Percentiles rank a stretch among this genome's conserved stretches.
phyloP scores from a whole-genome alignment of 2,797 vertebrate species.

The Cyclopterus lumpus region DNA sequence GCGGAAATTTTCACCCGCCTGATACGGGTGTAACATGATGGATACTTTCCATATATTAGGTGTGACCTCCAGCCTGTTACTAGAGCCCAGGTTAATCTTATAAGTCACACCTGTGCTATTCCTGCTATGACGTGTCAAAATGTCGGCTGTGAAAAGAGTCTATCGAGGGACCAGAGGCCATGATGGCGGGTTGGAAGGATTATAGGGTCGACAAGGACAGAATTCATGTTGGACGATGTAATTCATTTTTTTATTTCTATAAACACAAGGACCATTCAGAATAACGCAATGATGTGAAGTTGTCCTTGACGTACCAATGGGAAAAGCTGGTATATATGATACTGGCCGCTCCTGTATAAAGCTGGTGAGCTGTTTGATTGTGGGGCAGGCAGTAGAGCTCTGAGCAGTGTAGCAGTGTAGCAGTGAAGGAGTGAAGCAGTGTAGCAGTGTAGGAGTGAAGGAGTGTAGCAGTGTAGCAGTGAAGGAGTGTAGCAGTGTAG shows the following conservation, averaged over 20 bases:
- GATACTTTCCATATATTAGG: not conserved
- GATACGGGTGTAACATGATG: not conserved
- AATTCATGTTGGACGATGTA: not conserved
- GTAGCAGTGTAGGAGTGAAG: no score
- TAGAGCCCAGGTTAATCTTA: not conserved
- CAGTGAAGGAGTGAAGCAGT: no score
- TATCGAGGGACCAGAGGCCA: not conserved
- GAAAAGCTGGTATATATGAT: not conserved
- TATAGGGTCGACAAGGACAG: not conserved
- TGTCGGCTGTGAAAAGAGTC: not conserved
- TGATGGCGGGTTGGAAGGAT: not conserved
- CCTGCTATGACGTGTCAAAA: not conserved
- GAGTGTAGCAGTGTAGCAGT: no score
- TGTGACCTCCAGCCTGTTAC: not conserved
- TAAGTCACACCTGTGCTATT: not conserved
- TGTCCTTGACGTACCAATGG: not conserved
- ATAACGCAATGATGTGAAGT: not conserved
- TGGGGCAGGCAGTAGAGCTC: not conserved
- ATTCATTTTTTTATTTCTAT: not conserved
- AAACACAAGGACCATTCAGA: not conserved
- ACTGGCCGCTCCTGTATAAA: not conserved
- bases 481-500: no score
- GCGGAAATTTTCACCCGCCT: not conserved
- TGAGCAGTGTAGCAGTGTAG: not conserved
- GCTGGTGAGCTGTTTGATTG: not conserved